These are phyloP conservation scores for Luehdorfia chinensis DNA, from an alignment of 1,140 invertebrate genomes.

Conservation along the genomic window DNA sequence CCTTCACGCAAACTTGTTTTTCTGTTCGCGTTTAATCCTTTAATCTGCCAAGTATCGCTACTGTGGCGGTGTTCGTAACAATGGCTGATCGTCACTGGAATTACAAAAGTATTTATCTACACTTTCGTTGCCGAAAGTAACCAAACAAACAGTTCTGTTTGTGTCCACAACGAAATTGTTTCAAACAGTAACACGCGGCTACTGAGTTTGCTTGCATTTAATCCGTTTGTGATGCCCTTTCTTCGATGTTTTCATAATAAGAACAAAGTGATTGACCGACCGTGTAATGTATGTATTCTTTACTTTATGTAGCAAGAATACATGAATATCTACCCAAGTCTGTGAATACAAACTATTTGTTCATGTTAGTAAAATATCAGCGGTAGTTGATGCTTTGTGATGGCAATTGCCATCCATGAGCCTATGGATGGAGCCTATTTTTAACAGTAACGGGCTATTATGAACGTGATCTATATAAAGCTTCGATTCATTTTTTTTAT, in stretches of 20 bases:
- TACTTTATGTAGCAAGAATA: too few species aligned
- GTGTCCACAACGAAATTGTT: conserved; percentile 62
- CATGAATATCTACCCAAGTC: too few species aligned
- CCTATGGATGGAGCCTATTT: too few species aligned
- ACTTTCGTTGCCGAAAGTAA: conserved; percentile 32
- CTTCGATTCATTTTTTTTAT: too few species aligned
- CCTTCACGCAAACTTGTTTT: conserved; percentile 47
- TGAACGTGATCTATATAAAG: too few species aligned
- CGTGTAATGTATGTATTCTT: conserved; percentile 24
- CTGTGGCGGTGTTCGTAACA: conserved; percentile 34
- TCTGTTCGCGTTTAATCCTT: conserved; percentile 51
- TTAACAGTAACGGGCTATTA: too few species aligned
- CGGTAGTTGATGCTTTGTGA: too few species aligned
- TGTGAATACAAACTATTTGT: too few species aligned
- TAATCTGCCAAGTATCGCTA: conserved; percentile 64
- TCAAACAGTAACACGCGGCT: conserved; percentile 56
- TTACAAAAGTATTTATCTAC: conserved; percentile 30
- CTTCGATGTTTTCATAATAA: conserved; percentile 52
- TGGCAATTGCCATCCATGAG: too few species aligned
- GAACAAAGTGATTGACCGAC: conserved; percentile 43
- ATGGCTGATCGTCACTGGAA: conserved; percentile 56
- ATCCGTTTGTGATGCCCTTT: conserved; percentile 64
- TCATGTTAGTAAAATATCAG: too few species aligned
- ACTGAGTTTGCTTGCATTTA: conserved; percentile 65
- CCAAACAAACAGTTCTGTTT: conserved; percentile 60